Conservation (phyloP, 2,888 invertebrate species). For the Cotesia congregata region DNA sequence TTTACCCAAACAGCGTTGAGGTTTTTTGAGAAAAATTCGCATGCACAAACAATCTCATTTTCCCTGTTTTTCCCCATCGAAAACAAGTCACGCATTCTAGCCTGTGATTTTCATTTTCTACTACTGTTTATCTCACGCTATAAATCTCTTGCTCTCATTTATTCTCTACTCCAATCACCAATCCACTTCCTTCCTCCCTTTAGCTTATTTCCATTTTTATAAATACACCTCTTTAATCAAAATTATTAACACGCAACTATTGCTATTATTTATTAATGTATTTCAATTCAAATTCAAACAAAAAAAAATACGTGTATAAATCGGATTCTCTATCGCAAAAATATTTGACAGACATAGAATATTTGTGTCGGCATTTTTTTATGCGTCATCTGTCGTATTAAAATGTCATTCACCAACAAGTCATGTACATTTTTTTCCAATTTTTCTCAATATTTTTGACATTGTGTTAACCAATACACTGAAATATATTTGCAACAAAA, state of each 20-base stretch:
- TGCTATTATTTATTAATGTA: slow-evolving; percentile 7
- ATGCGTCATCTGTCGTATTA: neutral
- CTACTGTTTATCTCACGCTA: slow-evolving; percentile 30
- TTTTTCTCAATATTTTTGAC: neutral
- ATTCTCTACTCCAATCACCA: slow-evolving; percentile 12
- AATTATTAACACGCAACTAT: slow-evolving; percentile 5
- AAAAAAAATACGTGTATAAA: neutral
- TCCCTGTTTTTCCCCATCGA: slow-evolving; percentile 8
- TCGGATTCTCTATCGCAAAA: neutral
- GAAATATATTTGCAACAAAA: neutral
- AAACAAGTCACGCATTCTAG: slow-evolving; percentile 28
- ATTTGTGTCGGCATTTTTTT: neutral
- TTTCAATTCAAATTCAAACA: neutral
- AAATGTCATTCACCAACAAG: neutral
- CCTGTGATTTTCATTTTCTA: slow-evolving; percentile 33
- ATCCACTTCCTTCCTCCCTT: neutral
- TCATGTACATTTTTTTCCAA: neutral
- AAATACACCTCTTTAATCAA: slow-evolving; percentile 26
- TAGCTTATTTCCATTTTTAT: slow-evolving; percentile 12
- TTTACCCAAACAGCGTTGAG: no score
- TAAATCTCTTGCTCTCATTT: slow-evolving; percentile 33
- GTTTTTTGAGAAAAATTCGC: slow-evolving; percentile 1
- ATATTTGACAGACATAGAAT: neutral
- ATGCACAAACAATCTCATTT: slow-evolving; percentile 23
- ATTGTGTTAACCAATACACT: neutral